phyloP scores from a whole-genome alignment of 2,113 vertebrate species.

The Accipiter cooperii region DNA sequence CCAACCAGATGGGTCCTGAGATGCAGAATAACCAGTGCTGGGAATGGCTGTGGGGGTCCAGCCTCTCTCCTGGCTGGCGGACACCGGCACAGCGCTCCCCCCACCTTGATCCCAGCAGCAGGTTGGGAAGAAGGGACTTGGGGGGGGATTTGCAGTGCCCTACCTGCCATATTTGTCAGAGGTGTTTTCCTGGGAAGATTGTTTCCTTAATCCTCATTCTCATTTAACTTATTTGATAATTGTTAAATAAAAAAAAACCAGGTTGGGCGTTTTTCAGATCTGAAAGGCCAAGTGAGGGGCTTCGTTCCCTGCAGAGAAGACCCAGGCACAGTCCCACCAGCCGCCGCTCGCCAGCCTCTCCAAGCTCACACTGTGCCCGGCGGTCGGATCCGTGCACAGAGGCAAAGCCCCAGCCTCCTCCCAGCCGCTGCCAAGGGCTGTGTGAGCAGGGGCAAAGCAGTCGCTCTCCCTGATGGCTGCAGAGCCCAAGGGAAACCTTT shows the following conservation, averaged over 20 bases:
- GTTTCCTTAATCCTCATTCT: not conserved
- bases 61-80: not conserved
- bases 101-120: not conserved
- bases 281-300: not conserved
- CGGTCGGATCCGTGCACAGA: not conserved
- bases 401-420: not conserved
- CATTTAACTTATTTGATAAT: not conserved
- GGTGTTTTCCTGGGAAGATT: not conserved
- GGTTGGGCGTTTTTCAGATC: not conserved
- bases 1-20: fast-evolving
- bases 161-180: not conserved
- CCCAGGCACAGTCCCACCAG: not conserved
- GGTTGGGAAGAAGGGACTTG: not conserved
- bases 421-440: not conserved
- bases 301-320: not conserved
- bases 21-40: not conserved
- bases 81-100: fast-evolving
- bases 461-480: fast-evolving
- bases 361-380: not conserved
- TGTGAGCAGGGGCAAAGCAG: not conserved
- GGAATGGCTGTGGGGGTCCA: not conserved
- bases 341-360: not conserved
- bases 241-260: not conserved
- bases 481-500: not conserved
- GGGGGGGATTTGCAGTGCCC: not conserved